phyloP scores from a whole-genome alignment of 92 coral and sea anemone genomes.

The Parazoanthus atlanticus region DNA sequence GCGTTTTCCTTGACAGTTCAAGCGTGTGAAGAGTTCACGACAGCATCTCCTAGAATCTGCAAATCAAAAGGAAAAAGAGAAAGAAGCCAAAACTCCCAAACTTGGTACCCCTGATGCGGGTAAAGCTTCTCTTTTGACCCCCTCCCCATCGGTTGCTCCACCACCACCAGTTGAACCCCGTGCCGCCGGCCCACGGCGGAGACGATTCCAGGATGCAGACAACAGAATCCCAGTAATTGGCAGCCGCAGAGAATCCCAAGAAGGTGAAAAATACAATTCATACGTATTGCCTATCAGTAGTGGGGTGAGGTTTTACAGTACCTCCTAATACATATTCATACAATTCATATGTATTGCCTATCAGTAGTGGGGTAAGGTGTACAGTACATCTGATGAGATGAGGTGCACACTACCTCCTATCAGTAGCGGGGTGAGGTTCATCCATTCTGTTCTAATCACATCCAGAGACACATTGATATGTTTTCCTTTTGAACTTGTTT shows the following conservation, averaged over 20 bases:
- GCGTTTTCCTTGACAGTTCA: slow-evolving; percentile 41
- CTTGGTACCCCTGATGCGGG: slow-evolving; percentile 53
- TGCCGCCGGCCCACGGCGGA: slow-evolving; percentile 51
- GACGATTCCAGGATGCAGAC: slow-evolving; percentile 61
- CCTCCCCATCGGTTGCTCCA: slow-evolving; percentile 55
- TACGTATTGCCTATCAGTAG: not conserved
- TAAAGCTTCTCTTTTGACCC: slow-evolving; percentile 52
- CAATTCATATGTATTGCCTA: too few species aligned
- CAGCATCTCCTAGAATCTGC: slow-evolving; percentile 56
- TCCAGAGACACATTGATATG: too few species aligned
- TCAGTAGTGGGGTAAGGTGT: too few species aligned
- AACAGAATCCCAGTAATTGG: slow-evolving; percentile 77
- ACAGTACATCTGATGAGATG: too few species aligned
- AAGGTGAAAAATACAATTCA: slow-evolving; percentile 48
- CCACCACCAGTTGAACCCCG: slow-evolving; percentile 36
- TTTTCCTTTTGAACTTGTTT: too few species aligned
- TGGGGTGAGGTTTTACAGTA: not conserved
- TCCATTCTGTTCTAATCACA: too few species aligned
- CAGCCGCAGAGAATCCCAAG: slow-evolving; percentile 77
- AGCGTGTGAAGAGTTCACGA: slow-evolving; percentile 66
- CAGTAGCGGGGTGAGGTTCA: too few species aligned
- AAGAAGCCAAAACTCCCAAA: slow-evolving; percentile 34
- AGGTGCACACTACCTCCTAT: too few species aligned
- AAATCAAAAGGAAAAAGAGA: slow-evolving; percentile 47
- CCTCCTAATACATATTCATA: too few species aligned